Conservation (phyloP, 2,113 vertebrate genomes). For the Mustela nigripes region DNA sequence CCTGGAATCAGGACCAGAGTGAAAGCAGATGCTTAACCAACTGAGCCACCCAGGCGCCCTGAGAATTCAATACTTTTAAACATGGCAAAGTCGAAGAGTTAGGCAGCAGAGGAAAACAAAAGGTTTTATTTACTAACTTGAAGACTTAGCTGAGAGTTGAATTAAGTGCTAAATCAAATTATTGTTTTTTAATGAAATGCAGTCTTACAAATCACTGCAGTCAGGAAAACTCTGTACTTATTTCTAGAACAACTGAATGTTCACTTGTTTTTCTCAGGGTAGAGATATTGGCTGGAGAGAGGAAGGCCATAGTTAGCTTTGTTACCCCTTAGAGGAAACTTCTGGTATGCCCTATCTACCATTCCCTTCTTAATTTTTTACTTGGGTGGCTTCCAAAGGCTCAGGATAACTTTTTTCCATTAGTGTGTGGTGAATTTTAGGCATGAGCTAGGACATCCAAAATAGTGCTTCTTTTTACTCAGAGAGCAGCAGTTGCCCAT, state of each 20-base stretch:
- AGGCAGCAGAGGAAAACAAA: not conserved
- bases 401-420: not conserved
- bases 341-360: not conserved
- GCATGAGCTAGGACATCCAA: not conserved
- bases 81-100: not conserved
- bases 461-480: not conserved
- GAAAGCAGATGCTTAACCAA: not conserved
- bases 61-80: not conserved
- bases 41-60: not conserved
- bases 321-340: not conserved
- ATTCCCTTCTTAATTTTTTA: not conserved
- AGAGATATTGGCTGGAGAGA: not conserved
- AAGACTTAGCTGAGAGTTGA: slow-evolving; percentile 41
- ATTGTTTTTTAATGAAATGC: slow-evolving; percentile 31
- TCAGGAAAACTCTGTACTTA: not conserved
- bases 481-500: not conserved
- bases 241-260: not conserved
- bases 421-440: not conserved
- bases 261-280: not conserved
- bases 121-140: not conserved
- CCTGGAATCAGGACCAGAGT: too few relatives aligned
- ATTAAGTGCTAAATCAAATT: slow-evolving; percentile 15
- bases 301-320: not conserved
- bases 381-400: slow-evolving; percentile 13
- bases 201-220: not conserved